Conservation (phyloP, 1,140 invertebrate genomes). For the Listronotus bonariensis region DNA sequence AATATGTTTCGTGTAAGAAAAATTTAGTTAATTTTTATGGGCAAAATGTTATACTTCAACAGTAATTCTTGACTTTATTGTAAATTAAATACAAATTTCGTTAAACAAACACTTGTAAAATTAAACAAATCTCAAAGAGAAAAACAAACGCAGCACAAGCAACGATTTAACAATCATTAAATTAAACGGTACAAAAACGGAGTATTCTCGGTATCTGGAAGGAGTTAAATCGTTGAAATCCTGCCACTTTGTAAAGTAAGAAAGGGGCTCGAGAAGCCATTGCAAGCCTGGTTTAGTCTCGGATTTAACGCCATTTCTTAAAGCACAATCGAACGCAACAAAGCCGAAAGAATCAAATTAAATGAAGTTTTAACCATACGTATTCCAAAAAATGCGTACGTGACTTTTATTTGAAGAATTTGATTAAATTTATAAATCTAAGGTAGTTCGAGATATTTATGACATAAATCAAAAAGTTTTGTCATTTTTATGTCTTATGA, state of each 20-base stretch:
- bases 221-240: slow-evolving; percentile 35
- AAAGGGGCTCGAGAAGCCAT: slow-evolving; percentile 27
- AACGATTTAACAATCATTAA: slow-evolving; percentile 16
- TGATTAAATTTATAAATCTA: slow-evolving; percentile 13
- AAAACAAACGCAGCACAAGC: no score
- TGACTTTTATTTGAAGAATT: slow-evolving; percentile 31
- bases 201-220: slow-evolving; percentile 29
- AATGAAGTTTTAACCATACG: slow-evolving; percentile 30
- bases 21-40: no score
- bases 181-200: slow-evolving; percentile 34
- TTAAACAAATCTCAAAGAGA: no score
- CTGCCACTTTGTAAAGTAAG: slow-evolving; percentile 37
- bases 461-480: neutral
- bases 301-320: slow-evolving; percentile 36
- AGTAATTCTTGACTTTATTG: no score
- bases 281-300: slow-evolving; percentile 31
- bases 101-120: no score
- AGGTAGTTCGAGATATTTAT: slow-evolving; percentile 8
- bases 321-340: slow-evolving; percentile 35
- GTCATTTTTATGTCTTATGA: neutral
- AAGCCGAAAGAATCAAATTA: slow-evolving; percentile 33
- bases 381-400: slow-evolving; percentile 20
- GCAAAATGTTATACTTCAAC: no score
- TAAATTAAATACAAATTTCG: no score
- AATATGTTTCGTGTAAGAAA: no score